Evolutionary conservation across 2,113 vertebrate species (phyloP).

Genomic region (Nansenia antarctica): DNA sequence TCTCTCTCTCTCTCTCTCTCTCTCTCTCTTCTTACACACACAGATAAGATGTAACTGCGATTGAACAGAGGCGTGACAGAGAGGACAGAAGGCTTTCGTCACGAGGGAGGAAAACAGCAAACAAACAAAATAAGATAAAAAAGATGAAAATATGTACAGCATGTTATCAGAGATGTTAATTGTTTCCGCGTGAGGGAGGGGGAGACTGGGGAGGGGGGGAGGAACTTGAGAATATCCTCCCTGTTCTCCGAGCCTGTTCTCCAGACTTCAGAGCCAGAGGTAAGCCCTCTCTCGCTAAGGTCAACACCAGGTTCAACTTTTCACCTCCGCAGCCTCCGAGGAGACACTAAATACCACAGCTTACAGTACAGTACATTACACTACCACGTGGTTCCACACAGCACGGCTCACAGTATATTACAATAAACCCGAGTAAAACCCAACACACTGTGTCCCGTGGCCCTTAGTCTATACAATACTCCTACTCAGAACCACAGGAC

Average conservation of each 20-base stretch:
- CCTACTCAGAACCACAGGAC: too few relatives aligned
- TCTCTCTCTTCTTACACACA: slow-evolving; percentile 47
- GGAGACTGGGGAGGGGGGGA: not conserved
- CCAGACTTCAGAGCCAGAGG: slow-evolving; percentile 69
- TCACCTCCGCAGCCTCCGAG: slow-evolving; percentile 62
- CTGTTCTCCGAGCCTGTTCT: slow-evolving; percentile 65
- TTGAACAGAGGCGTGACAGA: slow-evolving; percentile 62
- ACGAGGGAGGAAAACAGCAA: slow-evolving; percentile 51
- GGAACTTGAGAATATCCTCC: slow-evolving; percentile 74
- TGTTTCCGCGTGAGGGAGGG: slow-evolving; percentile 62
- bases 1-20: not conserved
- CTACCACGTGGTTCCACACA: not conserved
- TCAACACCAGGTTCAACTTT: slow-evolving; percentile 74
- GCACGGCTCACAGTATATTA: not conserved
- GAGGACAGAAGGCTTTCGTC: slow-evolving; percentile 61
- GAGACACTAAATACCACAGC: not conserved
- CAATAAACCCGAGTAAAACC: too few relatives aligned
- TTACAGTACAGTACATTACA: not conserved
- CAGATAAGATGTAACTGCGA: slow-evolving; percentile 66
- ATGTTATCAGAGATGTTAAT: slow-evolving; percentile 75
- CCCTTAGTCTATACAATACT: not conserved
- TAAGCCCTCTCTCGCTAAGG: slow-evolving; percentile 70
- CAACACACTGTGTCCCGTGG: too few relatives aligned
- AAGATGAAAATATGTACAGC: slow-evolving; percentile 70
- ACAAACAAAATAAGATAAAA: slow-evolving; percentile 68